Evolutionary conservation across 2,888 invertebrate genomes (phyloP), one percentile per base, ranked within the genome.

Genomic region (Salpingus planirostris): DNA sequence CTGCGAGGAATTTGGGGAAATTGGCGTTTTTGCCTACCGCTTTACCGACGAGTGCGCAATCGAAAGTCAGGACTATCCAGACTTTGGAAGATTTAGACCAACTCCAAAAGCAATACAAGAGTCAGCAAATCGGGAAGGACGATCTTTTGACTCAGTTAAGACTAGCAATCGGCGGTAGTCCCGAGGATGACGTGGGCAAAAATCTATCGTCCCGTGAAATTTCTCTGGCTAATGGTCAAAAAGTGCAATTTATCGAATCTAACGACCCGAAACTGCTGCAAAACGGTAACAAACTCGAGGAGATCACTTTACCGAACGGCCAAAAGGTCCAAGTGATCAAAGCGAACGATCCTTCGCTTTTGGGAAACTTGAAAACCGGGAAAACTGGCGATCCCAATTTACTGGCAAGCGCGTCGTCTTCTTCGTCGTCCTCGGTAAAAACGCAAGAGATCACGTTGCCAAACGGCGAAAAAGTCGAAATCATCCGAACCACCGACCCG

Each of bases 141-240:
- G 77, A 82, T 40, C 69, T 87, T 15, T 57, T 87, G 4, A 81
- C 80, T 40, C 85, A 86, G 53, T 57, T 86, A 6, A 79, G 80
- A 54, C 69, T 81, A 13, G 84, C 84, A 0, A 66, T 86, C 11
- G 80, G 82, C 54, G n/a, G n/a, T n/a, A n/a, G n/a, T n/a, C n/a
- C n/a, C n/a, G 65, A 66, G n/a, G 73, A 74, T 49, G 78, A 78
- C 22, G 7, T 67, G 15, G 72, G 73, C 28, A 81, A 76, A 54
- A 83, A 83, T 42, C 75, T 78, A 33, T 74, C 80, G 1, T 80
- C 83, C 1, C 71, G 83, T 40, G 85, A 85, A 55, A 73, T 86
- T 28, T 74, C 81, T 4, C 55, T 86, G 26, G 73, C 77, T 0
- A 83, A 82, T 48, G 86, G 85, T 1, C 80, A 85, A 57, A 79